Evolutionary conservation across 37 sponge, comb jelly and placozoan species (phyloP).

Genomic region (Agelas oroides): DNA sequence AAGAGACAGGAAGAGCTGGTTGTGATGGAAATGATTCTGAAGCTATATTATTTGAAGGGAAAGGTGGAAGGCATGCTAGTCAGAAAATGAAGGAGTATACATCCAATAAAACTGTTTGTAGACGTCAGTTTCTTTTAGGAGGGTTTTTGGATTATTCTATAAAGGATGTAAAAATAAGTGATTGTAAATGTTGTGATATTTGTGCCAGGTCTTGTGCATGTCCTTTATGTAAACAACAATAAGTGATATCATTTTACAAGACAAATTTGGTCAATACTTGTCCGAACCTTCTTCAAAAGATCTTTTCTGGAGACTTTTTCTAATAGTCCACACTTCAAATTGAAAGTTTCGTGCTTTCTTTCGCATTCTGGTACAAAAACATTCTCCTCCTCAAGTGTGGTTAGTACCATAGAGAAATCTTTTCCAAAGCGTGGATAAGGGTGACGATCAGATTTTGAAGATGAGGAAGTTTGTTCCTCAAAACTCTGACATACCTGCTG

Average conservation of each 20-base stretch:
- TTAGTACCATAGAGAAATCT: neutral
- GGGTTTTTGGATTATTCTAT: neutral
- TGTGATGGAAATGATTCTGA: slow-evolving; percentile 33
- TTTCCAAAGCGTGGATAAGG: slow-evolving; percentile 17
- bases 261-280: slow-evolving; percentile 11
- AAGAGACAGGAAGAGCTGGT: slow-evolving; percentile 59
- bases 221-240: neutral
- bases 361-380: neutral
- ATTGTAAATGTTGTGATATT: slow-evolving; percentile 25
- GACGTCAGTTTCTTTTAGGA: neutral
- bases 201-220: neutral
- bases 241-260: too few relatives aligned
- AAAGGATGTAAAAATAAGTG: neutral
- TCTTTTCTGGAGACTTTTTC: neutral
- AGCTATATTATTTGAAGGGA: slow-evolving; percentile 30
- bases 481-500: slow-evolving; percentile 17
- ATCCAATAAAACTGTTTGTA: neutral
- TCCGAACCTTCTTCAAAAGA: slow-evolving; percentile 8
- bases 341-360: slow-evolving; percentile 14
- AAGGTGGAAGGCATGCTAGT: slow-evolving; percentile 2
- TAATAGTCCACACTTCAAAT: slow-evolving; percentile 11
- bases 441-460: slow-evolving; percentile 4
- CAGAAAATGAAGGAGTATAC: neutral
- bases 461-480: neutral
- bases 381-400: slow-evolving; percentile 5